Evolutionary conservation across 2,888 invertebrate genomes (phyloP), one percentile per base, ranked within the genome.

Genomic region (Agapetus fuscipes): DNA sequence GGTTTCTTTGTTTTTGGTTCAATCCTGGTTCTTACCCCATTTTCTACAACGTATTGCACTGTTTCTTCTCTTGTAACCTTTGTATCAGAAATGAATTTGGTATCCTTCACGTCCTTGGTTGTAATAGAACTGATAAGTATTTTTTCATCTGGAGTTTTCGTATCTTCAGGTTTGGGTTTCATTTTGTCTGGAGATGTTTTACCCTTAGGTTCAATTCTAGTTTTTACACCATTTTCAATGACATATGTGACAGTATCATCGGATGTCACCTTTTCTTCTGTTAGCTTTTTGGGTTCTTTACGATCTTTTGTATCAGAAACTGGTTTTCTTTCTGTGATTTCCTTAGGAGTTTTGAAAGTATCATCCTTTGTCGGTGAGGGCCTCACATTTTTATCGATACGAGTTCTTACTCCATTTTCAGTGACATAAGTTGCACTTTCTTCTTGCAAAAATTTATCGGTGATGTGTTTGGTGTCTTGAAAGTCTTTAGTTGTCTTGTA

Each of bases 61-160:
- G 9, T 20, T 9, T 20, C 5, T 9, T 20, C 20, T 20, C 9
- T n/a, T n/a, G n/a, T n/a, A n/a, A 64, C 62, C 35, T 66, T 63
- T 45, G 60, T 69, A 54, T 73, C 74, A 47, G 71, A 68, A 14
- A 59, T 55, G 43, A 74, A 74, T 49, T 70, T 72, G 9, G 75
- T 74, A 41, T 75, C 73, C 75, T 74, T 74, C 7, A 68, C 68
- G 16, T 66, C 67, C 60, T n/a, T n/a, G n/a, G n/a, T n/a, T n/a
- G n/a, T n/a, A 20, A 20, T 9, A 20, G 20, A 20, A 9, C 20
- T 20, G n/a, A n/a, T n/a, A n/a, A n/a, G n/a, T n/a, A n/a, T 6
- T 20, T 20, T 9, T 20, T 20, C 20, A 6, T 4, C 9, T 20
- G 20, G 4, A 20, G 20, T 6, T 20, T 20, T 20, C 4, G 9